Evolutionary conservation across 2,113 vertebrate species (phyloP).

Genomic region (Antennarius striatus): DNA sequence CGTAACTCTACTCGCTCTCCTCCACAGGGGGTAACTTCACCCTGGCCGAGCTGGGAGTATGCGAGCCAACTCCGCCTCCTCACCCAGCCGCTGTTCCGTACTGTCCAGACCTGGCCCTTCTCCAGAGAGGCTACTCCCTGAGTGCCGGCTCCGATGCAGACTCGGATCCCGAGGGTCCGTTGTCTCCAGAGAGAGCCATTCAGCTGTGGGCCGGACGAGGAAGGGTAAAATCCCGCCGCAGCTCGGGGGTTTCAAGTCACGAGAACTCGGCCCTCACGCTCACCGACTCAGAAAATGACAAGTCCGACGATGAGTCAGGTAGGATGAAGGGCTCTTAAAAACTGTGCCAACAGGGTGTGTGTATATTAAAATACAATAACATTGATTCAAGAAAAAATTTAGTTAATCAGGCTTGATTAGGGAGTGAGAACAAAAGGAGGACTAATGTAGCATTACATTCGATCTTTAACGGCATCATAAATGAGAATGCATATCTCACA

Average conservation of each 20-base stretch:
- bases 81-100: constrained; percentile 85
- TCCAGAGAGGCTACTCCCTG: constrained; percentile 91
- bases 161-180: constrained; percentile 91
- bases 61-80: constrained; percentile 85
- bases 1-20: constrained; percentile 43
- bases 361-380: neutral
- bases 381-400: constrained; percentile 1
- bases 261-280: constrained; percentile 93
- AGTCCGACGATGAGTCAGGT: constrained; percentile 93
- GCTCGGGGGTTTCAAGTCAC: constrained; percentile 90
- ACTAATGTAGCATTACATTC: neutral
- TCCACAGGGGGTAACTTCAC: constrained; percentile 88
- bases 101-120: constrained; percentile 91
- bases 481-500: constrained; percentile 6
- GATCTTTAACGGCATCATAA: neutral
- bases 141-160: constrained; percentile 89
- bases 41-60: constrained; percentile 92
- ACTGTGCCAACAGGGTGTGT: neutral
- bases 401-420: constrained; percentile 8
- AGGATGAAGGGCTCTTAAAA: constrained; percentile 61
- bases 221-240: constrained; percentile 88
- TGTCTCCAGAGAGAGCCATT: constrained; percentile 93
- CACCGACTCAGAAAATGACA: constrained; percentile 94
- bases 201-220: constrained; percentile 86
- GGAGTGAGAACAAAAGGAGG: constrained; percentile 3